These are phyloP conservation scores for Tineola bisselliella DNA, from an alignment of 2,888 invertebrate genomes.

Conservation along the genomic window DNA sequence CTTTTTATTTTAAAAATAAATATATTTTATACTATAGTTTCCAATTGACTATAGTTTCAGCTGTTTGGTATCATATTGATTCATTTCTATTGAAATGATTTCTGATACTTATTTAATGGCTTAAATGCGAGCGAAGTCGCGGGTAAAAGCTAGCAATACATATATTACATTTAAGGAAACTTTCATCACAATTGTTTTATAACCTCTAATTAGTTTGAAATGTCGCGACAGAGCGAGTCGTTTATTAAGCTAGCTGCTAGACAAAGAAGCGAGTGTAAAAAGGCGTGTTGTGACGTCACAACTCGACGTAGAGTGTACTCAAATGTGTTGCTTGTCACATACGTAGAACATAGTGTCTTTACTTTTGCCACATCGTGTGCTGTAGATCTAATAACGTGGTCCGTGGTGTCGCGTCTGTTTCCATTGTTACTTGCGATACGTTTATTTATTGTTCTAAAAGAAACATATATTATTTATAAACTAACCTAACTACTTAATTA, in stretches of 20 bases:
- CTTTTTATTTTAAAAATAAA: too few relatives aligned
- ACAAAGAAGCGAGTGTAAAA: not conserved
- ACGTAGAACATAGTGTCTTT: slow-evolving; percentile 13
- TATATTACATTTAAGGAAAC: too few relatives aligned
- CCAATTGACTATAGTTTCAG: too few relatives aligned
- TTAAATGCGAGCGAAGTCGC: too few relatives aligned
- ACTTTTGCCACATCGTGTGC: slow-evolving; percentile 10
- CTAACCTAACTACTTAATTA: too few relatives aligned
- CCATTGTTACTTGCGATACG: slow-evolving; percentile 1
- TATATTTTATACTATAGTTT: too few relatives aligned
- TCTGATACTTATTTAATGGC: too few relatives aligned
- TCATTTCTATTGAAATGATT: too few relatives aligned
- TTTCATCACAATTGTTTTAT: too few relatives aligned
- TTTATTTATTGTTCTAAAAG: not conserved
- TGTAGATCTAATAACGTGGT: slow-evolving; percentile 14
- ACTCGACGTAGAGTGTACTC: not conserved
- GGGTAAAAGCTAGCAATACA: too few relatives aligned
- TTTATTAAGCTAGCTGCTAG: not conserved
- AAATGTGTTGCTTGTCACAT: slow-evolving; percentile 14
- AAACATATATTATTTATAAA: too few relatives aligned
- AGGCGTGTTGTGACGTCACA: not conserved
- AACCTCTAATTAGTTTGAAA: not conserved
- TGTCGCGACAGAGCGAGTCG: not conserved
- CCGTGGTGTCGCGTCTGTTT: not conserved
- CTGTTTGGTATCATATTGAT: too few relatives aligned